These are phyloP conservation scores for Scolopax mira DNA, from an alignment of 2,113 vertebrate species.

Conservation along the genomic window DNA sequence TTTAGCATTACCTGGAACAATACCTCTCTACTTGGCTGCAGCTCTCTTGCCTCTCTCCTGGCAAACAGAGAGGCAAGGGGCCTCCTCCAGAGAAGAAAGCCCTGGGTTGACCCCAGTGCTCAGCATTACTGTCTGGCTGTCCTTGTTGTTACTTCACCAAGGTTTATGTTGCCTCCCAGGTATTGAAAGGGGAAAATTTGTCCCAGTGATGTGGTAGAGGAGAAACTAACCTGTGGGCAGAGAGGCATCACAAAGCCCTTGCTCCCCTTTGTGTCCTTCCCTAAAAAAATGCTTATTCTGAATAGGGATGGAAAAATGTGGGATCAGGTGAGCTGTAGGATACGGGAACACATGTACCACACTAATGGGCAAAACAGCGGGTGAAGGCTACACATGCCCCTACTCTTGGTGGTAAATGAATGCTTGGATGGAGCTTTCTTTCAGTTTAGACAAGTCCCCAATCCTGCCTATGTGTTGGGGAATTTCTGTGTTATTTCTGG, in stretches of 20 bases:
- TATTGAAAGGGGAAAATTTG: neutral
- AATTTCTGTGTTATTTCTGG: neutral
- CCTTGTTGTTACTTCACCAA: fast-evolving
- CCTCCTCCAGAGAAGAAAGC: neutral
- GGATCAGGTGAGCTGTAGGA: neutral
- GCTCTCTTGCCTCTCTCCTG: neutral
- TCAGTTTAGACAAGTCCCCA: neutral
- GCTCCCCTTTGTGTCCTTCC: neutral
- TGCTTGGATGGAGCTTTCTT: neutral
- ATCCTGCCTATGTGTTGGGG: neutral
- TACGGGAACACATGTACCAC: neutral
- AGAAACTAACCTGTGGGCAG: neutral
- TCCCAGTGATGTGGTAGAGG: neutral
- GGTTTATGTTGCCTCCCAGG: neutral
- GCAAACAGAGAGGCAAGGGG: neutral
- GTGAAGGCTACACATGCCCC: neutral
- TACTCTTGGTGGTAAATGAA: neutral
- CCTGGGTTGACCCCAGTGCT: neutral
- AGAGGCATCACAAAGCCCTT: neutral
- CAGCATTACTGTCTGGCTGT: neutral
- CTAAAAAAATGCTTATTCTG: fast-evolving
- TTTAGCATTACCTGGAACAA: neutral
- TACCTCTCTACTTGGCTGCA: neutral
- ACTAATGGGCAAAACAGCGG: neutral
- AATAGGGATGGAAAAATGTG: neutral